These are phyloP conservation scores for Temnothorax nylanderi DNA, from an alignment of 1,140 invertebrate genomes.

Conservation along the genomic window DNA sequence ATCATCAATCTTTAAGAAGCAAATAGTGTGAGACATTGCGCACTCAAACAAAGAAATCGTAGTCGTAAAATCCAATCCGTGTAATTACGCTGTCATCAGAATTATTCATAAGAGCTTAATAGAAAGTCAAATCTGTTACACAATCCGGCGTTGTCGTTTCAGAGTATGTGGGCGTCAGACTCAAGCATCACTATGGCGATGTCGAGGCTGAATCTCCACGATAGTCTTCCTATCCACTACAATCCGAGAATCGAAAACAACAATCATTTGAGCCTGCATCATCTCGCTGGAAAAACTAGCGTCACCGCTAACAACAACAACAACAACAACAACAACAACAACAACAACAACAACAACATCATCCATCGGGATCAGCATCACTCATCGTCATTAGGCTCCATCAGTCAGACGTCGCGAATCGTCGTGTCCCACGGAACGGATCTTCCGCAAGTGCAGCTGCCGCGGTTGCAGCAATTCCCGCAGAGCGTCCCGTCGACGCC, in stretches of 20 bases:
- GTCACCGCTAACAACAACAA: conserved; percentile 58
- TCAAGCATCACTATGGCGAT: conserved; percentile 83
- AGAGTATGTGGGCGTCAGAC: conserved; percentile 85
- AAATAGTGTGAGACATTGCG: not conserved
- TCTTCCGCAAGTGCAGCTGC: conserved; percentile 63
- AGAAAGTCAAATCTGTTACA: conserved; percentile 73
- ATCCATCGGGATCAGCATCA: conserved; percentile 71
- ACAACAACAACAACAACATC: conserved; percentile 65
- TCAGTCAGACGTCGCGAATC: conserved; percentile 76
- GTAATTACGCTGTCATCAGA: conserved; percentile 58
- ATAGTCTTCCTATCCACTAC: conserved; percentile 70
- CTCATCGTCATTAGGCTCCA: conserved; percentile 64
- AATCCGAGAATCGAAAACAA: conserved; percentile 65
- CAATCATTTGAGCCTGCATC: conserved; percentile 63
- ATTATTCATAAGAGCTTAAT: conserved; percentile 71
- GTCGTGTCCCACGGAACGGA: conserved; percentile 76
- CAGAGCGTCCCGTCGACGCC: conserved; percentile 83
- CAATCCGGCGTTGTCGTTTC: conserved; percentile 68
- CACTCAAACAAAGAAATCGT: conserved; percentile 39
- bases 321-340: conserved; percentile 64
- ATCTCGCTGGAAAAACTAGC: conserved; percentile 52
- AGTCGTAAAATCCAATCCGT: conserved; percentile 26
- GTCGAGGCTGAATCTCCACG: conserved; percentile 81
- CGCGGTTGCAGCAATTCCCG: conserved; percentile 78
- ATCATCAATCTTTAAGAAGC: not conserved